These are phyloP conservation scores for Corythornis madagascariensis DNA, from an alignment of 2,113 vertebrate genomes.

Conservation along the genomic window DNA sequence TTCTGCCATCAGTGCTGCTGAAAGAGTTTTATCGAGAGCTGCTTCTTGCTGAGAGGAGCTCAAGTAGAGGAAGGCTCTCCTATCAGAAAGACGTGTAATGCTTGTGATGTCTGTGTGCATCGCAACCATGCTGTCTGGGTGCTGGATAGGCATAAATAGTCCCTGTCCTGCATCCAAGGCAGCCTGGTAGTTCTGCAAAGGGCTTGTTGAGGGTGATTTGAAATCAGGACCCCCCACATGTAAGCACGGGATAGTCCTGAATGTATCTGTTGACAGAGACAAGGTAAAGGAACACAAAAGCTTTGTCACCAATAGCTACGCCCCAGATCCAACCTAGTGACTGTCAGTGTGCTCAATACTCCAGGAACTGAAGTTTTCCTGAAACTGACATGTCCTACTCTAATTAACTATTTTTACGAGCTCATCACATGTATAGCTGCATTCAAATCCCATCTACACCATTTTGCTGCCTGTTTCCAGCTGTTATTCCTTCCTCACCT, in stretches of 20 bases:
- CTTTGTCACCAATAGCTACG: not conserved
- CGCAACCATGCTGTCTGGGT: not conserved
- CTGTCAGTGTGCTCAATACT: fast-evolving
- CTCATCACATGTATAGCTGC: not conserved
- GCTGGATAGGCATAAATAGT: not conserved
- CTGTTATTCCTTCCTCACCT: not conserved
- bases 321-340: not conserved
- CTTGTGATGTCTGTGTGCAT: not conserved
- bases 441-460: not conserved
- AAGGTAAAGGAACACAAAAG: not conserved
- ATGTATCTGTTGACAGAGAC: not conserved
- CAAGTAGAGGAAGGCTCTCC: not conserved
- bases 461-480: not conserved
- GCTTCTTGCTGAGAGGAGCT: constrained; percentile 37
- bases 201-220: not conserved
- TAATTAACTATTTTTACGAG: not conserved
- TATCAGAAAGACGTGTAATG: not conserved
- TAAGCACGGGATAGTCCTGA: not conserved
- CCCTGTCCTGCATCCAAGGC: not conserved
- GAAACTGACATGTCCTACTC: not conserved
- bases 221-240: not conserved
- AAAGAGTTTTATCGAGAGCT: constrained; percentile 19
- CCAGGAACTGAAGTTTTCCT: not conserved
- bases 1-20: not conserved
- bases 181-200: not conserved